Evolutionary conservation across 2,797 vertebrate genomes (phyloP).

Genomic region (Cichlasoma orientale): DNA sequence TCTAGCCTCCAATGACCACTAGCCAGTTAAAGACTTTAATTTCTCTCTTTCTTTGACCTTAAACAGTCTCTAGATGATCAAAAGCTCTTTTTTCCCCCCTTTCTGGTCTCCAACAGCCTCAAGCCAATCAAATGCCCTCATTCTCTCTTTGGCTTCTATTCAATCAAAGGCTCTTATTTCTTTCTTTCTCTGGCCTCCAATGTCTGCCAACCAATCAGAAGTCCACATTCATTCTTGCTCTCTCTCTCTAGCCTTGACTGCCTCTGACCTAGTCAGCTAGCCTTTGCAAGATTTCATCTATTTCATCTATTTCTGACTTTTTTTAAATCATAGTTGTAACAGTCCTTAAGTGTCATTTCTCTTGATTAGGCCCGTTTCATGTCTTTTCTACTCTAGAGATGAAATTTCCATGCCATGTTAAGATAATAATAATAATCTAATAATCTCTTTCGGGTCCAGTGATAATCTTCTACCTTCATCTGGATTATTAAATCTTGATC

Average conservation of each 20-base stretch:
- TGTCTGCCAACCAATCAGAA: background rate
- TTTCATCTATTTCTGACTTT: background rate
- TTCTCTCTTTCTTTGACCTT: background rate
- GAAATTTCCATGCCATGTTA: background rate
- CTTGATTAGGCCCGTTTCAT: background rate
- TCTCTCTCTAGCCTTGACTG: background rate
- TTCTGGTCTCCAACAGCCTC: background rate
- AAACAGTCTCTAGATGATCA: constrained; percentile 1
- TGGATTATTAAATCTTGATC: background rate
- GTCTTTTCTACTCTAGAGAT: background rate
- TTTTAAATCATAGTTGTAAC: background rate
- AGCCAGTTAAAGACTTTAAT: constrained; percentile 3
- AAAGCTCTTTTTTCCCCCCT: background rate
- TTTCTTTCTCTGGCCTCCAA: background rate
- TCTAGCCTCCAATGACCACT: background rate
- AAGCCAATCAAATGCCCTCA: background rate
- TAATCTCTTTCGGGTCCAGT: background rate
- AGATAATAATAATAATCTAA: too few species aligned
- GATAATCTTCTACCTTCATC: background rate
- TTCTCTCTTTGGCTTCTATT: background rate
- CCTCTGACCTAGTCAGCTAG: constrained; percentile 6
- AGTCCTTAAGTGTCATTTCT: background rate
- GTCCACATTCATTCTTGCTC: background rate
- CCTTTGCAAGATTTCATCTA: background rate
- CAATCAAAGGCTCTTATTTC: constrained; percentile 6